phyloP scores from a whole-genome alignment of 2,113 vertebrate genomes.

The Silurus glanis region DNA sequence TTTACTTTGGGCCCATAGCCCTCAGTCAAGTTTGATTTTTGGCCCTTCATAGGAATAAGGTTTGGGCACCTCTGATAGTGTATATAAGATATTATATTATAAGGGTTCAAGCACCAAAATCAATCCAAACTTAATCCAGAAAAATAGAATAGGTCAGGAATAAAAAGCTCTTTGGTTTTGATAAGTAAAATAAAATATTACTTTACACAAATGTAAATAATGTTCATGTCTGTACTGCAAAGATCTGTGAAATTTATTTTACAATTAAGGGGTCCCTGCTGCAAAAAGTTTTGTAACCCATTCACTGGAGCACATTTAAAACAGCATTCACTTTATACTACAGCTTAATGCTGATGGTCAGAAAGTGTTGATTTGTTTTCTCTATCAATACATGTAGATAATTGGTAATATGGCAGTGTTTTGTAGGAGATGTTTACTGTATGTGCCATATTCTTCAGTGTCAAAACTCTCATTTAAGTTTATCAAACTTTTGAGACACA shows the following conservation, averaged over 20 bases:
- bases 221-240: neutral
- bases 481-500: neutral
- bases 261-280: neutral
- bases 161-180: neutral
- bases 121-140: neutral
- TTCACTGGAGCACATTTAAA: neutral
- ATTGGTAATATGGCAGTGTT: neutral
- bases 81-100: neutral
- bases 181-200: neutral
- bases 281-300: neutral
- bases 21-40: too few species aligned
- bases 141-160: neutral
- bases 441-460: neutral
- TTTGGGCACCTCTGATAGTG: too few species aligned
- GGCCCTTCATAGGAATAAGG: too few species aligned
- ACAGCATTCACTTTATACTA: neutral
- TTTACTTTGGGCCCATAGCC: too few species aligned
- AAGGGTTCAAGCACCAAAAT: neutral
- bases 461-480: neutral
- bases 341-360: neutral
- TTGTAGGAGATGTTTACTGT: neutral
- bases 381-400: neutral
- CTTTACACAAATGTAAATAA: neutral
- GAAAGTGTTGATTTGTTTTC: neutral
- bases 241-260: neutral